Base-by-base conservation (phyloP, 2,113 vertebrate species). In the Clupea harengus region DNA sequence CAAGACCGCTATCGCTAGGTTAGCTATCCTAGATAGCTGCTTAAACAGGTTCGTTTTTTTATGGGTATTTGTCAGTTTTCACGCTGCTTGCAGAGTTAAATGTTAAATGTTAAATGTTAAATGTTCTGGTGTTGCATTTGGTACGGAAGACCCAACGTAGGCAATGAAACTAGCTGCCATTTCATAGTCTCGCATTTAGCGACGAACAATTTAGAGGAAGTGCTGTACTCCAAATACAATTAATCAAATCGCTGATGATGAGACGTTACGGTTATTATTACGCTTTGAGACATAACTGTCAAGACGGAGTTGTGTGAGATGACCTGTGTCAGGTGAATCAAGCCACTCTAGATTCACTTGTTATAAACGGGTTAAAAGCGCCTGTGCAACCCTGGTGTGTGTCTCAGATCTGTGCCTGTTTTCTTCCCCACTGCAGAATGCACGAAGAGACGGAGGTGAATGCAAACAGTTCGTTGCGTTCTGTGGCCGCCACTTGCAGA, bases 401-500 rank as follows among this genome's bases (percentile, higher is more conserved):
- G 1, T 82, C 45, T 78, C 28, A 39, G 0, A 78, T 78, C 13
- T 28, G n/a, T 67, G 7, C 28, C 64, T 39, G 1, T 78, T 11
- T 44, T 15, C 13, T 44, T 3, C 13, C 39, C 10, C 28, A 39
- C 44, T 39, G 47, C 49, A 47, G 83, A 85, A 45, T 25, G 18
- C 13, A 25, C 32, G 18, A 49, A 46, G 6, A 45, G 8, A 28
- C 49, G 80, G 1, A 17, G 22, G 32, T 83, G 87, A 91, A 84
- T 15, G 83, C 88, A 89, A 86, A 18, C 72, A 32, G 72, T 11
- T 78, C 5, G 82, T 45, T 87, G 84, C 83, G 88, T 87, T 90
- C 86, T 50, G 7, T 25, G 10, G 13, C 1, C 20, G 1, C 60
- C 10, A 22, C 50, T 60, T 84, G 83, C 86, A 95, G 94, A 95